These are phyloP conservation scores for Plecturocebus donacophilus DNA, from an alignment of 2,113 vertebrate species.

Conservation along the genomic window DNA sequence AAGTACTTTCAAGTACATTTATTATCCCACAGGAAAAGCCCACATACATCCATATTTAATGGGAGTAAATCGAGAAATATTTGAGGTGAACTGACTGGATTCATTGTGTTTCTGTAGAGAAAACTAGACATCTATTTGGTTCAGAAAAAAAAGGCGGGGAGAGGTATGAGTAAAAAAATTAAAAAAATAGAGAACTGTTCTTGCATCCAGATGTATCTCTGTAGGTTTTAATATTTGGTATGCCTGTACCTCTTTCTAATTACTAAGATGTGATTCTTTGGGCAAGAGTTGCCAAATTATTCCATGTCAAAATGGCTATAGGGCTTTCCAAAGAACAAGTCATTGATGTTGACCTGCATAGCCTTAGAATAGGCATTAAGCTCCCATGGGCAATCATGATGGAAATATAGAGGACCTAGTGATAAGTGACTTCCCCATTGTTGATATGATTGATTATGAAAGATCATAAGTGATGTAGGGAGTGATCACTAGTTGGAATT, in stretches of 20 bases:
- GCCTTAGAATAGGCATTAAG: background rate
- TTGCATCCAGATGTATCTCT: background rate
- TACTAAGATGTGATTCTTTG: background rate
- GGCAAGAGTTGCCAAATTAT: background rate
- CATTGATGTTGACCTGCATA: constrained; percentile 19
- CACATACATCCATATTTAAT: background rate
- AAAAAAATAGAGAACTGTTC: background rate
- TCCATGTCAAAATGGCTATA: background rate
- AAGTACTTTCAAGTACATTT: background rate
- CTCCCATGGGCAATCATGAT: background rate
- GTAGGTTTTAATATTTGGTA: background rate
- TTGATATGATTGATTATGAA: constrained; percentile 58
- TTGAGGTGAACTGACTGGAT: background rate
- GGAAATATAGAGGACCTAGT: constrained; percentile 14
- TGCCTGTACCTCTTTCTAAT: background rate
- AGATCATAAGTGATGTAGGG: background rate
- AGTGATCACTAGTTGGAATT: constrained; percentile 24
- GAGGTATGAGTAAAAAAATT: background rate
- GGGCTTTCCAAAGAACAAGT: background rate
- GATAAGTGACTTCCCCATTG: constrained; percentile 39
- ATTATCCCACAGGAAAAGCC: background rate
- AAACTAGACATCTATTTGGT: background rate
- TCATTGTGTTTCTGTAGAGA: background rate
- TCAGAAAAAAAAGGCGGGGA: background rate
- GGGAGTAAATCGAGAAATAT: background rate